Base-by-base conservation (phyloP, 2,888 invertebrate genomes). In the Leptothorax acervorum region DNA sequence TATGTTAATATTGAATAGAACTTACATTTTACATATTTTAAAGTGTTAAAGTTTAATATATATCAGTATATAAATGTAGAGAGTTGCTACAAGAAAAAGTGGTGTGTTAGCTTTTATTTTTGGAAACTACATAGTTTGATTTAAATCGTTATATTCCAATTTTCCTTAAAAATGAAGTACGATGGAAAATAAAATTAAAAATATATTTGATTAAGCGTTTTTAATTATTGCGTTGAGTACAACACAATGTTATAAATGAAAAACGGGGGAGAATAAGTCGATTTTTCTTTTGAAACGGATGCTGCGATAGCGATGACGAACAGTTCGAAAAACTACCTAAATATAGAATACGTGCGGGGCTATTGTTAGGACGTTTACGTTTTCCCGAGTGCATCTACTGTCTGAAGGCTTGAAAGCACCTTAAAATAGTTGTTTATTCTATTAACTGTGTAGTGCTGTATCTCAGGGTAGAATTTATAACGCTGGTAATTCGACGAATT, bases 311-410 rank as follows among this genome's bases (percentile, higher is more conserved):
- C 45, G 35, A 70, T 83, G 84, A 82, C 83, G 86, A 88, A 89
- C 85, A 82, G 76, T 90, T 90, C 83, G 87, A 87, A 89, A 88
- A 92, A 90, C 86, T 71, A 81, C 83, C 91, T 92, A 92, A 91
- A 92, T 91, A 91, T 92, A 92, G 88, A 84, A 83, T 86, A 88
- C 86, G 62, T 87, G 86, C 82, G 73, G 42, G 23, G 88, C 88
- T 89, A 89, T 89, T 89, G 89, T 89, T 89, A 84, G 89, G 66
- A 65, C 75, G 83, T 75, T 74, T 82, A 66, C 79, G 82, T 89
- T 88, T 89, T 87, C 86, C 81, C 71, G 6, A 84, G 83, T 82
- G n/a, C 70, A 81, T 71, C 51, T 35, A 57, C 55, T 39, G 45
- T 11, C 15, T 78, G 78, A 57, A 70, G 45, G 1, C 11, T 57